Percentiles rank a stretch among this genome's conserved stretches.
Conservation (phyloP, 1,140 invertebrate species). For the Stegodyphus mimosarum region DNA sequence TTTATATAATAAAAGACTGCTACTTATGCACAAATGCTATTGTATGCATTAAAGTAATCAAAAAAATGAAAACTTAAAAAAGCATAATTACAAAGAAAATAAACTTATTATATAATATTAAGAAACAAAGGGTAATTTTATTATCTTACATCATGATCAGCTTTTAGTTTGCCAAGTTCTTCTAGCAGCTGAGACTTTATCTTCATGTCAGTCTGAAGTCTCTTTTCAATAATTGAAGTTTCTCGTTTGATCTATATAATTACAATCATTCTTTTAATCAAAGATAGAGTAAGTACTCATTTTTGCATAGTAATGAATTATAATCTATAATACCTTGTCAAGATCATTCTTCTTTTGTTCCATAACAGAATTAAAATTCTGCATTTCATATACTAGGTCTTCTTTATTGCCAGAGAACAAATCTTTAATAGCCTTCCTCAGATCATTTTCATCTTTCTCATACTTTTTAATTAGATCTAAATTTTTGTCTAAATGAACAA, state of each 20-base stretch:
- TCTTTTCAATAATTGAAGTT: constrained; percentile 22
- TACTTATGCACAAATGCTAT: neutral
- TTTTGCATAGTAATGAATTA: neutral
- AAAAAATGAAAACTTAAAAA: neutral
- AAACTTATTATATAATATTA: neutral
- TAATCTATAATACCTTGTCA: constrained; percentile 66
- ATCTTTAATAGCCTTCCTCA: constrained; percentile 74
- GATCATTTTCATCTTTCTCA: constrained; percentile 72
- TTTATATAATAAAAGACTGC: neutral
- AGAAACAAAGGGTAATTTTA: neutral
- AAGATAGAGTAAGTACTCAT: too few species aligned
- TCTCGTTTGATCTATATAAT: constrained; percentile 37
- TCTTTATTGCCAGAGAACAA: constrained; percentile 72
- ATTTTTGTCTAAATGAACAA: constrained; percentile 35
- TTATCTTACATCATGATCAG: constrained; percentile 34
- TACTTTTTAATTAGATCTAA: constrained; percentile 66
- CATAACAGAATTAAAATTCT: constrained; percentile 57
- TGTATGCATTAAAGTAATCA: too few species aligned
- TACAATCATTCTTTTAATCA: too few species aligned
- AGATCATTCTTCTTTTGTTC: constrained; percentile 40
- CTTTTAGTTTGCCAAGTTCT: constrained; percentile 52
- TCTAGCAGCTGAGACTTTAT: constrained; percentile 29
- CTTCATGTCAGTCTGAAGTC: constrained; percentile 15
- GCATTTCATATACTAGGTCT: constrained; percentile 61
- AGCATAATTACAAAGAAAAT: neutral